Evolutionary conservation across 1,140 invertebrate genomes (phyloP).

Genomic region (Temnothorax nylanderi): DNA sequence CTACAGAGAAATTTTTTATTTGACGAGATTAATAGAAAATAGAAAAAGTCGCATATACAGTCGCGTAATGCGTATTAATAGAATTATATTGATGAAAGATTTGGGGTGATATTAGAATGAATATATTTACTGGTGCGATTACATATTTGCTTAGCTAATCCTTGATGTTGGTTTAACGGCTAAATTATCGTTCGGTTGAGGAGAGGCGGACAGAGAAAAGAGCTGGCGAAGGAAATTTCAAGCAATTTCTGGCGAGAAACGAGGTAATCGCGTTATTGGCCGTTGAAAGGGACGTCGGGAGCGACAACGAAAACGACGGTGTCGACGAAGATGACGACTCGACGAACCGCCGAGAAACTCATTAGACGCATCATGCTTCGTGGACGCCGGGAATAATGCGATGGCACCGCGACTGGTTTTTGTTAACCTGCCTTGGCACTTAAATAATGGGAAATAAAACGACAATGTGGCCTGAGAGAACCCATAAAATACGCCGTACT

Average conservation of each 20-base stretch:
- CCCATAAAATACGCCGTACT: slow-evolving; percentile 64
- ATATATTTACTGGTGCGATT: slow-evolving; percentile 15
- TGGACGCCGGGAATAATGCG: slow-evolving; percentile 67
- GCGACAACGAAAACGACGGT: slow-evolving; percentile 36
- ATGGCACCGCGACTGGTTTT: slow-evolving; percentile 64
- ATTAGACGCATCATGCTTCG: slow-evolving; percentile 58
- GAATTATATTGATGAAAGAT: neutral
- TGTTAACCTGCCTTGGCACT: slow-evolving; percentile 69
- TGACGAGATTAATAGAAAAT: neutral
- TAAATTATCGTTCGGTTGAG: slow-evolving; percentile 40
- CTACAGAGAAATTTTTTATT: neutral
- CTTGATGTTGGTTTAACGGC: slow-evolving; percentile 37
- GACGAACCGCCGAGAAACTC: slow-evolving; percentile 58
- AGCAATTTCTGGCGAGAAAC: slow-evolving; percentile 51
- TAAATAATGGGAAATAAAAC: slow-evolving; percentile 74
- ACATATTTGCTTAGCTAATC: slow-evolving; percentile 42
- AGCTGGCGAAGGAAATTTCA: slow-evolving; percentile 47
- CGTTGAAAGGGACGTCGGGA: slow-evolving; percentile 52
- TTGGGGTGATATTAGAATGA: neutral
- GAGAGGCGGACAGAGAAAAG: slow-evolving; percentile 32
- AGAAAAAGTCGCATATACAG: neutral
- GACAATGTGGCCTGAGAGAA: slow-evolving; percentile 68
- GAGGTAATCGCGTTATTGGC: slow-evolving; percentile 60
- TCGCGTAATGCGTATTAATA: neutral
- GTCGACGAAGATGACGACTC: slow-evolving; percentile 50